Percentiles rank a stretch among this genome's conserved stretches.
Conservation (phyloP, 1,140 invertebrate genomes). For the Leguminivora glycinivorella region DNA sequence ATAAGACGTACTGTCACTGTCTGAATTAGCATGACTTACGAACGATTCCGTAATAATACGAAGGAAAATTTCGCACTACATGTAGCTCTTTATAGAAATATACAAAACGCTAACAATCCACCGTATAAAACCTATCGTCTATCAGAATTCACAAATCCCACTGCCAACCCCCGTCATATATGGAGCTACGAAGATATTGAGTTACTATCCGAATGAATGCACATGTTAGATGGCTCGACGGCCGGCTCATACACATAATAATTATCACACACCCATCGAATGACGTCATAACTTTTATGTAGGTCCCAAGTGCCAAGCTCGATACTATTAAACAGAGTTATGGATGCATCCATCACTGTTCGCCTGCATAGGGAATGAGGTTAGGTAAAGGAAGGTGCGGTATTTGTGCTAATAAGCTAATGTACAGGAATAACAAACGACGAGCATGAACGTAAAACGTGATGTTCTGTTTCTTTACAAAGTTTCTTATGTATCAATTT, state of each 20-base stretch:
- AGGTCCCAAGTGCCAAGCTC: slow-evolving; percentile 19
- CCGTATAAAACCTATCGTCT: neutral
- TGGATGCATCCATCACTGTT: slow-evolving; percentile 16
- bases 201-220: neutral
- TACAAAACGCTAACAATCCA: neutral
- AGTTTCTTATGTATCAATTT: too few species aligned
- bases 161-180: neutral
- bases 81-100: too few species aligned
- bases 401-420: slow-evolving; percentile 4
- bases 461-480: too few species aligned
- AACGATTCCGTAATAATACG: too few species aligned
- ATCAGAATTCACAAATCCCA: neutral
- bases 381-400: slow-evolving; percentile 12
- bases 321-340: neutral
- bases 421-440: neutral
- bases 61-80: too few species aligned
- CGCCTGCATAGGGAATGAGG: slow-evolving; percentile 18
- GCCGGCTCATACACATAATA: slow-evolving; percentile 13
- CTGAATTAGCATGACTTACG: too few species aligned
- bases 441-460: neutral
- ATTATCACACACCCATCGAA: slow-evolving; percentile 1
- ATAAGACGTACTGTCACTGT: too few species aligned
- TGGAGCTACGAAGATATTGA: neutral
- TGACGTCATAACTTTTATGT: slow-evolving; percentile 23
- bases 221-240: slow-evolving; percentile 5